phyloP scores from a whole-genome alignment of 1,140 invertebrate species.

The Neodiprion fabricii region DNA sequence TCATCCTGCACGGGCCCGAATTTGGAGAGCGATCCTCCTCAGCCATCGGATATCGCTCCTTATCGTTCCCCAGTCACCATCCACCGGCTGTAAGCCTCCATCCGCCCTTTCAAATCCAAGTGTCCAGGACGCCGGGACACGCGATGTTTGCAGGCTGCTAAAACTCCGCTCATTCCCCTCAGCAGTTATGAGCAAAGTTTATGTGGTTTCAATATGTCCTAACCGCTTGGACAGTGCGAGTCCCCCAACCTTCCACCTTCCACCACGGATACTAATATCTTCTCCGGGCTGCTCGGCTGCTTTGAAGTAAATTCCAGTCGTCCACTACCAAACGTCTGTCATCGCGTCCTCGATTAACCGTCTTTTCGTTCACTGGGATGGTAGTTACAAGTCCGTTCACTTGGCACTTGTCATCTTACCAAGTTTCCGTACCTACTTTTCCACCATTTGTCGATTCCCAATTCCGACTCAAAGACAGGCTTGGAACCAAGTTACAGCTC shows the following conservation, averaged over 20 bases:
- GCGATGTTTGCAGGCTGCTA: constrained; percentile 35
- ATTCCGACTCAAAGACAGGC: too few relatives aligned
- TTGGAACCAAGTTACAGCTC: too few relatives aligned
- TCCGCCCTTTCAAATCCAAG: constrained; percentile 5
- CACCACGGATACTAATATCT: constrained; percentile 46
- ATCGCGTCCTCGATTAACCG: too few relatives aligned
- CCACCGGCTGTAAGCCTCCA: background rate
- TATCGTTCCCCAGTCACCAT: constrained; percentile 2
- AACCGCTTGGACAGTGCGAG: constrained; percentile 47
- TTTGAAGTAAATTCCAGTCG: constrained; percentile 45
- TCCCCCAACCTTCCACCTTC: too few relatives aligned
- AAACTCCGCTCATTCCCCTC: constrained; percentile 24
- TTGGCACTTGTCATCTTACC: too few relatives aligned
- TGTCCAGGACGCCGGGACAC: constrained; percentile 26
- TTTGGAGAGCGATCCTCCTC: background rate
- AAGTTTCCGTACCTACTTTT: too few relatives aligned
- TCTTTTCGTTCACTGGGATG: too few relatives aligned
- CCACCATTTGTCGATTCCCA: too few relatives aligned
- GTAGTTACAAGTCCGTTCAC: too few relatives aligned
- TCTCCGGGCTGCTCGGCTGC: constrained; percentile 30
- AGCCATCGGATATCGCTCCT: background rate
- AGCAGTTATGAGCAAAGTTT: constrained; percentile 50
- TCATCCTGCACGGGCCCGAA: background rate
- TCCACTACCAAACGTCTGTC: background rate
- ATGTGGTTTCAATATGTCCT: constrained; percentile 52